Conservation (phyloP, 2,797 vertebrate genomes). For the Rachycentron canadum region DNA sequence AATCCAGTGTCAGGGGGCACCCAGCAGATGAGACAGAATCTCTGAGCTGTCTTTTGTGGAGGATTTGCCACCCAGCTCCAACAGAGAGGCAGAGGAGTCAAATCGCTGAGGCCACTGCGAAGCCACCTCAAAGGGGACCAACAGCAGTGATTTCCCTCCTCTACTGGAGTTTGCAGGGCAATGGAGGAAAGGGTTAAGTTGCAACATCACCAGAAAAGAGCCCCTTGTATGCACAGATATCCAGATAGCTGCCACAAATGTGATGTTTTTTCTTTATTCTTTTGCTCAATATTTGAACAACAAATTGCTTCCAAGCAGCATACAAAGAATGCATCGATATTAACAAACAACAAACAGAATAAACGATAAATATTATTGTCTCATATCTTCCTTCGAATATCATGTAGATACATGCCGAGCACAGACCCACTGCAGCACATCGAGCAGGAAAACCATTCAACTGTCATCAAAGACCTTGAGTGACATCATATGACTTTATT, state of each 20-base stretch:
- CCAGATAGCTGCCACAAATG: background rate
- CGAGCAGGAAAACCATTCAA: conserved; percentile 18
- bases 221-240: background rate
- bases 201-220: conserved; percentile 23
- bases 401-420: background rate
- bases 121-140: conserved; percentile 59
- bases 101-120: conserved; percentile 39
- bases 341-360: background rate
- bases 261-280: background rate
- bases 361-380: background rate
- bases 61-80: conserved; percentile 73
- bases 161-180: conserved; percentile 35
- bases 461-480: conserved; percentile 22
- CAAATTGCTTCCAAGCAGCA: background rate
- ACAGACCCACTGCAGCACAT: background rate
- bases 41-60: conserved; percentile 79
- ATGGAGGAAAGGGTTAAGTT: conserved; percentile 4
- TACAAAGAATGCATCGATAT: background rate
- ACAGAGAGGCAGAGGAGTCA: conserved; percentile 55
- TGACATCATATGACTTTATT: conserved; percentile 20
- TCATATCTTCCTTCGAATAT: conserved; percentile 14
- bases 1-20: conserved; percentile 75
- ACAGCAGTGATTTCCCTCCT: conserved; percentile 47
- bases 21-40: conserved; percentile 63
- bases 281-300: conserved; percentile 19